These are phyloP conservation scores for Iselma pallidipennis DNA, from an alignment of 2,888 invertebrate species.

Conservation along the genomic window DNA sequence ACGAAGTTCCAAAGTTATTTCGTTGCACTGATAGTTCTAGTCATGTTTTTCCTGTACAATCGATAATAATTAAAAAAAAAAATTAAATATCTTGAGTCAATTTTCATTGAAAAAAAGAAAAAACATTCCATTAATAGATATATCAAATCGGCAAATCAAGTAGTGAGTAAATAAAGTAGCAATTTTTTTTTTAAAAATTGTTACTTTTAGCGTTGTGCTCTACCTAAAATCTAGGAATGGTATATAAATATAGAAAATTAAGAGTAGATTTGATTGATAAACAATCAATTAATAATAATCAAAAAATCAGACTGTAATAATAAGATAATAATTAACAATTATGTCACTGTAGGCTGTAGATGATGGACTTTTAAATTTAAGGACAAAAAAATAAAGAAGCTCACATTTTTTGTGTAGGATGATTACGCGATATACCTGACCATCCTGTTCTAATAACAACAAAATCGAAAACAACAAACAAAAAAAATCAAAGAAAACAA, in stretches of 20 bases:
- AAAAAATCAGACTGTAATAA: conserved; percentile 53
- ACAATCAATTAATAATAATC: conserved; percentile 41
- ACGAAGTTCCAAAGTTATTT: conserved; percentile 18
- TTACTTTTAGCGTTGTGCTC: conserved; percentile 11
- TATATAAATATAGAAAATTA: conserved; percentile 6
- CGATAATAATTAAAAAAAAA: no score
- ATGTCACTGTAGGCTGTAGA: conserved; percentile 42
- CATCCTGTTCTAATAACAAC: conserved; percentile 4
- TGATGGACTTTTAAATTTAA: conserved; percentile 24
- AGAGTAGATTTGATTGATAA: conserved; percentile 21
- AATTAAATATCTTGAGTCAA: no score
- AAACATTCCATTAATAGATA: background rate
- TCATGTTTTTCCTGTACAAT: no score
- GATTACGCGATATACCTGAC: conserved; percentile 20
- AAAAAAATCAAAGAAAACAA: conserved; percentile 7
- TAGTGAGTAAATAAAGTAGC: background rate
- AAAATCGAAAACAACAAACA: background rate
- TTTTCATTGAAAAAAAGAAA: background rate
- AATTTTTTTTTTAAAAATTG: background rate
- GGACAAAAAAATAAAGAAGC: conserved; percentile 23
- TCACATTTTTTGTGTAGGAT: conserved; percentile 35
- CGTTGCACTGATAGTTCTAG: conserved; percentile 19
- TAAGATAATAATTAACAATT: conserved; percentile 49
- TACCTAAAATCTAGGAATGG: conserved; percentile 8
- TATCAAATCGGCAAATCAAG: background rate